Evolutionary conservation across 2,797 vertebrate species (phyloP), one percentile per base, ranked within the genome.

Genomic region (Gobio occitaniae): DNA sequence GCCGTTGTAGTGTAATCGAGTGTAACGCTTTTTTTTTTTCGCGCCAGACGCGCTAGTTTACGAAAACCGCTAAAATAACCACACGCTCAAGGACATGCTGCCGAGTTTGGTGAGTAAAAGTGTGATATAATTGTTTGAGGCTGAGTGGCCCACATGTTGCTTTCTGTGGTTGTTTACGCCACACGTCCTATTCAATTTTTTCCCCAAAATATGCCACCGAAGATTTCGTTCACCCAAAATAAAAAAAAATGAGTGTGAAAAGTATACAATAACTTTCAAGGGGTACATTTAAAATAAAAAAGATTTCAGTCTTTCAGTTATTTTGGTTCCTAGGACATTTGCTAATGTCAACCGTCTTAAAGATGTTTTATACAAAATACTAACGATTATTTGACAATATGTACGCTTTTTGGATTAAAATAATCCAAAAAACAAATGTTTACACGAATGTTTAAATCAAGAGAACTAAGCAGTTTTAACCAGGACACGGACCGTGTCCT

Each of bases 131-230:
- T 15, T 25, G 5, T 66, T 9, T 41, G 11, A 6, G 38, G 10
- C 6, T 61, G 38, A 7, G 47, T 84, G 50, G 25, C 65, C 25
- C 83, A 84, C 75, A 78, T 84, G 83, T 84, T 78, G 83, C 83
- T 78, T 17, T 61, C 15, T 25, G 47, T 17, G 17, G 75, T 38
- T 36, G 79, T 84, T 82, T 61, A 56, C 25, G 65, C 10, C 16
- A 77, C 54, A 44, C 47, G 36, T 21, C 72, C 63, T n/a, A 44
- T 66, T 83, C 56, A 32, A 54, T 32, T 44, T 2, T 0, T 15
- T 77, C 68, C 11, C 15, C 15, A 16, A 77, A 68, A 76, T 32
- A 54, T 21, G 6, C 10, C 47, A 29, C 56, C 4, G 8, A 65
- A 15, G 15, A n/a, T 19, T 44, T 61, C 21, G 17, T 47, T 78